Evolutionary conservation across 2,888 invertebrate genomes (phyloP), one percentile per base, ranked within the genome.

Genomic region (Drosophila multiciliata): DNA sequence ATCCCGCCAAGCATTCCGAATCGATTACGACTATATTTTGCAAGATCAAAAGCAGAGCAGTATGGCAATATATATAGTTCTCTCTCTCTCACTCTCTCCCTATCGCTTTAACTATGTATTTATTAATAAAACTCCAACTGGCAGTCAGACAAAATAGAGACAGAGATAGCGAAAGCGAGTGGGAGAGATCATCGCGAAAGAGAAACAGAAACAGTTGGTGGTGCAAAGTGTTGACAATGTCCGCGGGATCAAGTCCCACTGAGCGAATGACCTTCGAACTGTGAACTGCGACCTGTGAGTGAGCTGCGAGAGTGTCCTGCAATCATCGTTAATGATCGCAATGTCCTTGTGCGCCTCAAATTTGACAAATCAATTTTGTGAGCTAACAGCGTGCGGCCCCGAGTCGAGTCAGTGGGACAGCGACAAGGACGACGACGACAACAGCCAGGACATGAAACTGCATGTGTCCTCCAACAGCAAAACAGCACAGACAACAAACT

Each of bases 1-100:
- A 69, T 87, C 91, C 91, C 82, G 87, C 90, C 70, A 90, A 85
- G 92, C 92, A 91, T 91, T 90, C 80, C 80, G 82, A 92, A 91
- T 91, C 90, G 87, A 91, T 91, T 92, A 91, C 74, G 87, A 82
- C 80, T 80, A 73, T 82, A 73, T 79, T 74, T 76, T 75, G 66
- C 67, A 70, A 90, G 85, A 87, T 89, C 90, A 89, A 89, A 83
- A 66, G 72, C 70, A 32, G 36, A 82, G 59, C 59, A 52, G 32
- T 33, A 50, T 12, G 15, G 38, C 35, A 40, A 58, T n/a, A 38
- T 50, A n/a, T 12, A 17, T 3, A 1, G 6, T 5, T 9, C n/a
- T 9, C 49, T 11, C 20, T 60, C 52, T 36, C 59, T 26, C 23
- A 26, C 38, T 23, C 9, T 49, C 32, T 23, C 20, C 29, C 40